These are phyloP conservation scores for Altica lythri DNA, from an alignment of 2,888 invertebrate genomes.

Conservation along the genomic window DNA sequence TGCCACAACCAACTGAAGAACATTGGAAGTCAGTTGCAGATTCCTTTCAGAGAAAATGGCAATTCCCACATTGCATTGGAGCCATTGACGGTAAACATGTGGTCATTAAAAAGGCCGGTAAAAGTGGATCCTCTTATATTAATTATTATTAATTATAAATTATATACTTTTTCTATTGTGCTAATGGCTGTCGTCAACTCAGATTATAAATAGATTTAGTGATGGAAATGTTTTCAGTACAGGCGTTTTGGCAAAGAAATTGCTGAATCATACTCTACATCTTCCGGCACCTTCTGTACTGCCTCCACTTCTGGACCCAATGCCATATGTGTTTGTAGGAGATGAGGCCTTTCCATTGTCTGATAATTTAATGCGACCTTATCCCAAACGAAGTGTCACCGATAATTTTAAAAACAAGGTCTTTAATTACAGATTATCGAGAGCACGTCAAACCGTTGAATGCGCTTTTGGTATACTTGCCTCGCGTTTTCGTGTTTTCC, in stretches of 20 bases:
- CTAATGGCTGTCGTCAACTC: constrained; percentile 41
- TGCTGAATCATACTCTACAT: constrained; percentile 14
- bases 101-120: constrained; percentile 37
- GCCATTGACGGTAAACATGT: constrained; percentile 44
- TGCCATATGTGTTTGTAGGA: too few relatives aligned
- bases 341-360: not conserved
- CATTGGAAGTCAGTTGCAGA: constrained; percentile 32
- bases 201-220: constrained; percentile 42
- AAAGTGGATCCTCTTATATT: constrained; percentile 40
- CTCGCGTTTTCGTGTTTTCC: constrained; percentile 1
- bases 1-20: constrained; percentile 36
- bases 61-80: constrained; percentile 32
- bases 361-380: not conserved
- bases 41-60: constrained; percentile 30
- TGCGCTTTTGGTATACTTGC: constrained; percentile 4
- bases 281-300: constrained; percentile 16
- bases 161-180: constrained; percentile 40
- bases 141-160: constrained; percentile 45
- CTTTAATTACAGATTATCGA: too few relatives aligned
- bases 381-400: constrained; percentile 2
- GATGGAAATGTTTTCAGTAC: constrained; percentile 30
- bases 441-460: not conserved
- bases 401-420: not conserved
- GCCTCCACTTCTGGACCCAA: not conserved
- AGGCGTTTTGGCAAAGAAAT: constrained; percentile 11